Percentiles rank a stretch among this genome's conserved stretches.
Conservation (phyloP, 2,888 invertebrate species). For the Globia sparganii region DNA sequence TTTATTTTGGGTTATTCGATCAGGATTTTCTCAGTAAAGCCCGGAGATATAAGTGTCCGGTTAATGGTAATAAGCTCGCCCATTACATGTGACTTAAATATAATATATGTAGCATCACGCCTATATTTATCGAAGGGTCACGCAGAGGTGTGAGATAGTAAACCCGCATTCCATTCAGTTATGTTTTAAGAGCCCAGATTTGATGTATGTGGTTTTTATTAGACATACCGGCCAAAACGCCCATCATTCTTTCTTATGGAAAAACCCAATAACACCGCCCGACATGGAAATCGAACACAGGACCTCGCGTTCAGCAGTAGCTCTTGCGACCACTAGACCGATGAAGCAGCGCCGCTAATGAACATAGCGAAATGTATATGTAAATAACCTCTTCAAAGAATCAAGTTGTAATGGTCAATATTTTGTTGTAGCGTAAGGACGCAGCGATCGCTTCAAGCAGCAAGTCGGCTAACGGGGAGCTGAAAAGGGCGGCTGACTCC, state of each 20-base stretch:
- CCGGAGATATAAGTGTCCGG: too few species aligned
- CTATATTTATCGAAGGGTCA: neutral
- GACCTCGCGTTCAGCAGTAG: neutral
- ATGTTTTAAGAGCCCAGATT: too few species aligned
- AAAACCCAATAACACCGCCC: neutral
- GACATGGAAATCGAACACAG: neutral
- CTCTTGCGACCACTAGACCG: neutral
- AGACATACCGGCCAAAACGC: too few species aligned
- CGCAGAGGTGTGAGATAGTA: too few species aligned
- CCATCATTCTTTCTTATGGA: too few species aligned
- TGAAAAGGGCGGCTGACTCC: slow-evolving; percentile 79
- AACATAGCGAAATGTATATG: neutral
- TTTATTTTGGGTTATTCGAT: too few species aligned
- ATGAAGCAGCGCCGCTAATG: neutral
- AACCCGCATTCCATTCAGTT: neutral
- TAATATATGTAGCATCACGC: too few species aligned
- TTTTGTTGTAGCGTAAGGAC: slow-evolving; percentile 71
- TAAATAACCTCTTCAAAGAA: neutral
- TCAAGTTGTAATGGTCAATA: neutral
- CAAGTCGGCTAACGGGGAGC: slow-evolving; percentile 77
- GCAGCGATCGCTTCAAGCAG: slow-evolving; percentile 58
- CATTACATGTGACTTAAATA: neutral
- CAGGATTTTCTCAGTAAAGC: neutral
- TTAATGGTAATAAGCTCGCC: neutral
- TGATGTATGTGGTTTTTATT: too few species aligned